phyloP scores from a whole-genome alignment of 2,113 vertebrate genomes.

The Coryphaenoides rupestris region DNA sequence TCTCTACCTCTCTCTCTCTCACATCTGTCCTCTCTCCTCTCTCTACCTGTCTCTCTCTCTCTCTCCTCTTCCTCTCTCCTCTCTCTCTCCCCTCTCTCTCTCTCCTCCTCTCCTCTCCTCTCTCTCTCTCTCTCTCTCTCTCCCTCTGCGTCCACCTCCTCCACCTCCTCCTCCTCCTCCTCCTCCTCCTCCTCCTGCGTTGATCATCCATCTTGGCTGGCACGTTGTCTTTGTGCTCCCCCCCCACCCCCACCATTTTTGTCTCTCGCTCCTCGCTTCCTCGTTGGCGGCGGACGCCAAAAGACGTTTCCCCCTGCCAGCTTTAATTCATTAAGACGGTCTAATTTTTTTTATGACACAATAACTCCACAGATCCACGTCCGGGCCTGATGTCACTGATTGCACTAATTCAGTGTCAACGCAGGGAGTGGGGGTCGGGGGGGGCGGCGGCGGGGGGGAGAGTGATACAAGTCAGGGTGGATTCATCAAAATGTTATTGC shows the following conservation, averaged over 20 bases:
- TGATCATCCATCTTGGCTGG: not conserved
- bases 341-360: not conserved
- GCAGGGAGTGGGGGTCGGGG: not conserved
- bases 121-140: not conserved
- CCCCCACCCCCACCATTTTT: not conserved
- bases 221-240: not conserved
- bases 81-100: constrained; percentile 16
- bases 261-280: not conserved
- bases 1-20: constrained; percentile 24
- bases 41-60: not conserved
- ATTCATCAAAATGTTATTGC: constrained; percentile 43
- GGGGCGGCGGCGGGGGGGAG: too few species aligned
- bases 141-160: not conserved
- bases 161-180: constrained; percentile 19
- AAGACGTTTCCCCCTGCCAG: not conserved
- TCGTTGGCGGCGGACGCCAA: not conserved
- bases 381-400: constrained; percentile 38
- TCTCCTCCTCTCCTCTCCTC: constrained; percentile 18
- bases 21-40: constrained; percentile 20
- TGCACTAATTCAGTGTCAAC: constrained; percentile 41
- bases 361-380: constrained; percentile 36
- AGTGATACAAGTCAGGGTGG: constrained; percentile 35
- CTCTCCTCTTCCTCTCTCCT: constrained; percentile 24
- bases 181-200: constrained; percentile 23
- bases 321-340: constrained; percentile 5